A percentile compares a stretch with the other conserved stretches of the same genome.
phyloP scores from a whole-genome alignment of 2,888 invertebrate species.

The Scelioninae gen. 1 region DNA sequence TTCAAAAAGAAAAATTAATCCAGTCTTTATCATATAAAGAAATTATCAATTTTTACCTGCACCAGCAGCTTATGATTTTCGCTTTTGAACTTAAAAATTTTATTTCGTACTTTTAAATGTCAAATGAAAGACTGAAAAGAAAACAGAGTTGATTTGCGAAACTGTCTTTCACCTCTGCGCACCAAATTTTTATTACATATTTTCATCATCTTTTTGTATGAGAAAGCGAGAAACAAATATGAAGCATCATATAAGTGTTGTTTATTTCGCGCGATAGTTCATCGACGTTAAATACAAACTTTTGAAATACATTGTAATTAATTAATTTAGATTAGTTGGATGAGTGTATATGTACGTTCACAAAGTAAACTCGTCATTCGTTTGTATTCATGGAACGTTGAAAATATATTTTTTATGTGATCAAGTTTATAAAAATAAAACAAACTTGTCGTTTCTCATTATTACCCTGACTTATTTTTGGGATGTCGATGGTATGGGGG shows the following conservation, averaged over 20 bases:
- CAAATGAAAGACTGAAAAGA: slow-evolving; percentile 51
- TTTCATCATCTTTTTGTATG: slow-evolving; percentile 3
- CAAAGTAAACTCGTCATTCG: slow-evolving; percentile 72
- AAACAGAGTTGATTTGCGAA: slow-evolving; percentile 17
- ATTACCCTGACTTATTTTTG: slow-evolving; percentile 35
- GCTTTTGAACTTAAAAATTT: slow-evolving; percentile 22
- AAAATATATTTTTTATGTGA: slow-evolving; percentile 84
- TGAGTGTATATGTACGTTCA: slow-evolving; percentile 75
- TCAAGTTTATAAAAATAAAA: slow-evolving; percentile 79
- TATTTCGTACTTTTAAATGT: slow-evolving; percentile 30
- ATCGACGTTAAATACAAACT: slow-evolving; percentile 18
- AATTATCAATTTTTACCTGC: slow-evolving; percentile 9
- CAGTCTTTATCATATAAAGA: slow-evolving; percentile 21
- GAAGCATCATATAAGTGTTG: slow-evolving; percentile 6
- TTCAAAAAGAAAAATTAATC: not conserved
- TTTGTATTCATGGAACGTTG: slow-evolving; percentile 79
- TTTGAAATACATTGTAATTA: slow-evolving; percentile 71
- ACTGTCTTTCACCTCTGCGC: slow-evolving; percentile 5
- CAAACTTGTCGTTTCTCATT: slow-evolving; percentile 68
- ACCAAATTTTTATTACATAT: not conserved
- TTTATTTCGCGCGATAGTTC: slow-evolving; percentile 29
- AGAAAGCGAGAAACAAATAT: not conserved
- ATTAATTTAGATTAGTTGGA: slow-evolving; percentile 68
- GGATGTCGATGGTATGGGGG: slow-evolving; percentile 58
- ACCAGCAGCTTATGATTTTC: slow-evolving; percentile 12